Evolutionary conservation across 1,140 invertebrate species (phyloP), one percentile per base, ranked within the genome.

Genomic region (Drosophila murphyi): DNA sequence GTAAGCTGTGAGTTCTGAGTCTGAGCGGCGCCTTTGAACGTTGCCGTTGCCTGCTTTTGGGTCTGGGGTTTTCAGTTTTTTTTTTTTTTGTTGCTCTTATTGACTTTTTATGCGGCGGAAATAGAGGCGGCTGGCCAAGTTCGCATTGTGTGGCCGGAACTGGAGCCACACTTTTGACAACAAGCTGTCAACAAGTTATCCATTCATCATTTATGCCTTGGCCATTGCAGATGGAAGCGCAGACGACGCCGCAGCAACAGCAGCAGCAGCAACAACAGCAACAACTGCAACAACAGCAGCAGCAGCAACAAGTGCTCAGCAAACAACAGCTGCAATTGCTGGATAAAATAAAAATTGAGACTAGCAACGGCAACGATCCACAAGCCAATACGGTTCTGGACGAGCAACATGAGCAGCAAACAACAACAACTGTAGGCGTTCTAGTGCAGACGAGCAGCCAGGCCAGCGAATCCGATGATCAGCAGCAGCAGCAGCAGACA

Each of bases 151-250:
- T 77, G 83, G 78, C 83, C 88, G 80, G 89, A 88, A 91, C 85
- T 83, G 81, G 69, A 80, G 78, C 76, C 88, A 82, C 78, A 81
- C 88, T 91, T 85, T 90, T 86, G 61, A 82, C 87, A 51, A 69
- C 64, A 68, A 62, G 63, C 68, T 67, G 78, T 71, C 45, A 63
- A 72, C 31, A 62, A 10, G 37, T 32, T 52, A 51, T 28, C 54
- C 47, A 65, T 52, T 92, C 82, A 92, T 78, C 83, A 75, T 72
- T 80, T 80, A 70, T 76, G 73, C 56, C 64, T 81, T 82, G 76
- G 50, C 61, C 79, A 76, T 92, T 92, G 88, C 88, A 92, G 91
- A 92, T 92, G 91, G 91, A 92, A 91, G 63, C 80, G 67, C 90
- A 90, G 80, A 45, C 82, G 52, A 72, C 80, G 70, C 74, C 77